Conservation (phyloP, 1,140 invertebrate genomes). For the Alviniconcha marisindica region DNA sequence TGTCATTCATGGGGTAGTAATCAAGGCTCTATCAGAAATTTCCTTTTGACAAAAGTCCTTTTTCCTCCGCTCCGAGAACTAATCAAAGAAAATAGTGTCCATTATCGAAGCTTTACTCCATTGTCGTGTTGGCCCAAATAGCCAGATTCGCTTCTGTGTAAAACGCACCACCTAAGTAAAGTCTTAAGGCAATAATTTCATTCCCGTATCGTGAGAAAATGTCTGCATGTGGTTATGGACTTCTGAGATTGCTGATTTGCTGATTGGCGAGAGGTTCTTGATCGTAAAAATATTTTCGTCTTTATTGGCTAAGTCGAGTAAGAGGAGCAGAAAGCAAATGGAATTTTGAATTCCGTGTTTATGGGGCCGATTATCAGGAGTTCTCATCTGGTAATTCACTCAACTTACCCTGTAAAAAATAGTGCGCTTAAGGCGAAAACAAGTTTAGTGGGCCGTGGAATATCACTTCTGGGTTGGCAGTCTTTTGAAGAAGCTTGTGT, state of each 20-base stretch:
- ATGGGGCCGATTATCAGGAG: conserved; percentile 20
- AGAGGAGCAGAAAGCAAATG: conserved; percentile 5
- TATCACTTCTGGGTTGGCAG: neutral
- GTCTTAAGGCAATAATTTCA: too few relatives aligned
- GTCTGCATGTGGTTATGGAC: too few relatives aligned
- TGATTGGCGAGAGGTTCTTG: neutral
- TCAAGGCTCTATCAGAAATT: neutral
- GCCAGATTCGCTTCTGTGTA: too few relatives aligned
- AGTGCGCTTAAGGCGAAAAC: neutral
- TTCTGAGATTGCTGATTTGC: neutral
- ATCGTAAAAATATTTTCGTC: conserved; percentile 5
- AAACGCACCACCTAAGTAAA: too few relatives aligned
- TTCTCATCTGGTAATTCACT: conserved; percentile 9
- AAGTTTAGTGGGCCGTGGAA: neutral
- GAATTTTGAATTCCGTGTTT: neutral
- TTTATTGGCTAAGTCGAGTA: neutral
- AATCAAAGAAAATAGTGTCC: conserved; percentile 4
- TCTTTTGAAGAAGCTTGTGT: neutral
- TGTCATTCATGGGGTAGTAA: conserved; percentile 5
- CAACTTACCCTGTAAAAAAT: conserved; percentile 13
- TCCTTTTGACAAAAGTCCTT: neutral
- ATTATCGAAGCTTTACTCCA: too few relatives aligned
- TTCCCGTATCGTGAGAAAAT: too few relatives aligned
- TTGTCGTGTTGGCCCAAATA: too few relatives aligned
- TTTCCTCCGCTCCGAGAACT: conserved; percentile 15